Percentiles rank a stretch among this genome's conserved stretches.
Conservation (phyloP, 2,113 vertebrate species). For the Strix uralensis region DNA sequence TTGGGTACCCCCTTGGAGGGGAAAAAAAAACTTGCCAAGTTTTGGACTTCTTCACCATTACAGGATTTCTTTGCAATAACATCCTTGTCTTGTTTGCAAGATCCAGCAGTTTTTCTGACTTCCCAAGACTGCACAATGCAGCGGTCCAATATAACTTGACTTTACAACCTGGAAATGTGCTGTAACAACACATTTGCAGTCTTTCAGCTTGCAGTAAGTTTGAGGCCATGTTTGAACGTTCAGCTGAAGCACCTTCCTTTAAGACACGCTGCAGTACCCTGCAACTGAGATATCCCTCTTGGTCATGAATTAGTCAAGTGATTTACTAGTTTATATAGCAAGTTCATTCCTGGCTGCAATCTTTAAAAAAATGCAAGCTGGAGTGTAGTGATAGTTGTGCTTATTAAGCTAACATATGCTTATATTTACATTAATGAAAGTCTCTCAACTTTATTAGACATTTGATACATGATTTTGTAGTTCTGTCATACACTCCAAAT, state of each 20-base stretch:
- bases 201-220: neutral
- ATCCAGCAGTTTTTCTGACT: neutral
- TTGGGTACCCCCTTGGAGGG: neutral
- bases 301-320: neutral
- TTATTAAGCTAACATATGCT: neutral
- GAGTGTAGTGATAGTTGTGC: neutral
- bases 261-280: fast-evolving
- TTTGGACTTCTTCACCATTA: neutral
- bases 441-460: neutral
- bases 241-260: neutral
- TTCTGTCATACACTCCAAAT: neutral
- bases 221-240: neutral
- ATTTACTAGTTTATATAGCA: neutral
- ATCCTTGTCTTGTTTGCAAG: neutral
- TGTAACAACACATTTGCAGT: neutral
- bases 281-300: neutral
- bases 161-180: neutral
- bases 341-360: neutral
- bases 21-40: neutral
- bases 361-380: neutral
- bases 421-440: neutral
- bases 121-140: neutral
- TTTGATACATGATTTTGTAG: neutral
- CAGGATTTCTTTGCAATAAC: neutral
- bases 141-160: neutral